Evolutionary conservation across 2,888 invertebrate species (phyloP).

Genomic region (Leucoptera coffeella): DNA sequence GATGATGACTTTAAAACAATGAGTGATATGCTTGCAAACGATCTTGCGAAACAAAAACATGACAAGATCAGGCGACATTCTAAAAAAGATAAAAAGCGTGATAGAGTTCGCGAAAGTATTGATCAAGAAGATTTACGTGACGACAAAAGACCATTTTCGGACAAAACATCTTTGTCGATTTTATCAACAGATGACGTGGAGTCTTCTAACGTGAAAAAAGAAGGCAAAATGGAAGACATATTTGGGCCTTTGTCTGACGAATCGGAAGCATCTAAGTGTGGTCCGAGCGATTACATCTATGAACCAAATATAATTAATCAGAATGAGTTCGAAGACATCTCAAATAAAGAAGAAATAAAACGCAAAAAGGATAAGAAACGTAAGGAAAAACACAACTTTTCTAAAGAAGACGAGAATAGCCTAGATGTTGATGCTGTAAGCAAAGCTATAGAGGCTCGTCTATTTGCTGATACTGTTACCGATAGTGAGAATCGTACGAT

Average conservation of each 20-base stretch:
- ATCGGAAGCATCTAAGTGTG: too few species aligned
- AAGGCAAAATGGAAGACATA: slow-evolving; percentile 82
- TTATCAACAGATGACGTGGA: slow-evolving; percentile 19
- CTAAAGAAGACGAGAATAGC: slow-evolving; percentile 69
- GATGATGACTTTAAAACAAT: slow-evolving; percentile 29
- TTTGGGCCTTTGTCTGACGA: slow-evolving; percentile 83
- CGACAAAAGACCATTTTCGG: slow-evolving; percentile 55
- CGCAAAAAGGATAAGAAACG: slow-evolving; percentile 60
- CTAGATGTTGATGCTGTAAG: slow-evolving; percentile 77
- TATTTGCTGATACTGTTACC: slow-evolving; percentile 61
- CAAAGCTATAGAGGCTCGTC: slow-evolving; percentile 73
- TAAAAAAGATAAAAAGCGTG: slow-evolving; percentile 57
- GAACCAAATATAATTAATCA: slow-evolving; percentile 11
- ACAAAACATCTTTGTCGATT: slow-evolving; percentile 38
- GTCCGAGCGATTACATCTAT: too few species aligned
- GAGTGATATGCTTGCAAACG: slow-evolving; percentile 15
- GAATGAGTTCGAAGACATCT: neutral
- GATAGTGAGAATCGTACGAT: slow-evolving; percentile 34
- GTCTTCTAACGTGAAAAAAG: slow-evolving; percentile 47
- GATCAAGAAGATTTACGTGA: slow-evolving; percentile 39
- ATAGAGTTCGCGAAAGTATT: slow-evolving; percentile 47
- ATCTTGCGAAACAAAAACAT: slow-evolving; percentile 26
- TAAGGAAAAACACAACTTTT: slow-evolving; percentile 52
- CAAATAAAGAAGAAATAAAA: slow-evolving; percentile 27
- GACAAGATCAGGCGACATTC: slow-evolving; percentile 48